Base-by-base conservation (phyloP, 1,140 invertebrate genomes). In the Zeugodacus cucurbitae region DNA sequence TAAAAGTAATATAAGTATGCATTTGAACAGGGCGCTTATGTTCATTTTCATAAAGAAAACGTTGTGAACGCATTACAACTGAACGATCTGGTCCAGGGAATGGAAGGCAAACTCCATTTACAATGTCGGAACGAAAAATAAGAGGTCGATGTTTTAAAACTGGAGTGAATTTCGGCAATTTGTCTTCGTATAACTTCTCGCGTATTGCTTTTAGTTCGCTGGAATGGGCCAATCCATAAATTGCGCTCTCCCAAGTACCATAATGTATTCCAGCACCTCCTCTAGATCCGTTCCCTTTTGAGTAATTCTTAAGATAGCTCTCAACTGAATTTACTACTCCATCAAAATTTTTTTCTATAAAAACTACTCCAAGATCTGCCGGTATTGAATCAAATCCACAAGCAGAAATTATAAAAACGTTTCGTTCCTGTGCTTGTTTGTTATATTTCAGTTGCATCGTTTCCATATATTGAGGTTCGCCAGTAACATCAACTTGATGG, bases 341-440 rank as follows among this genome's bases (percentile, higher is more conserved):
- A 89, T 95, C 93, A 91, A 97, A 98, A 89, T 97, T 94, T 89
- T 97, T 92, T 90, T 97, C 95, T 5, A 97, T 92, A 91, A 95
- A 98, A 17, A 96, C 91, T 2, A 97, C 92, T 8, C 98, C 98
- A 92, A 98, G 94, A 91, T 99, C 98, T 67, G 95, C 95, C 6
- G 98, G 98, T 90, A 99, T 96, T 89, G 96, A 96, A 90, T 98
- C 98, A 91, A 98, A 97, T 2, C 98, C 98, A 94, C 98, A 99
- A 17, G 97, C 96, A 89, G 97, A 97, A 20, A 99, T 94, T 14
- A 99, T 94, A 91, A 97, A 98, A 1, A 98, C 94, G 7, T 94
- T 96, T 26, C 96, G 96, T 87, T 98, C 95, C 91, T 96, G 94
- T 0, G 98, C 98, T 86, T 94, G 92, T 87, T 96, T 94, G 90